These are phyloP conservation scores for Erythrocercus mccallii DNA, from an alignment of 2,113 vertebrate species.

Conservation along the genomic window DNA sequence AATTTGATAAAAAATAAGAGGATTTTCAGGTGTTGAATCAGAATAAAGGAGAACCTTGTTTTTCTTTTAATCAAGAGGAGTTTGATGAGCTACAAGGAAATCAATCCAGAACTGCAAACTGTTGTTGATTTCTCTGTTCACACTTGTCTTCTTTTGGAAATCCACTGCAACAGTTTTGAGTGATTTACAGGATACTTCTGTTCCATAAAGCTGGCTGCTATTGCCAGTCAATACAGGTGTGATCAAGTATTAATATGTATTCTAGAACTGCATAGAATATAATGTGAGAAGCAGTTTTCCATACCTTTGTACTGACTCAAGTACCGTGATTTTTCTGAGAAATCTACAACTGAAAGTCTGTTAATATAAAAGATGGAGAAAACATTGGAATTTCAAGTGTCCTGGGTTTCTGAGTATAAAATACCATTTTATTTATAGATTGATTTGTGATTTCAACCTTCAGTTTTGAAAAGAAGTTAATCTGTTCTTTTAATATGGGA, in stretches of 20 bases:
- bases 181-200: not conserved
- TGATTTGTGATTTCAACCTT: not conserved
- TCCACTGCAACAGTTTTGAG: not conserved
- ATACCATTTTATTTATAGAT: not conserved
- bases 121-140: not conserved
- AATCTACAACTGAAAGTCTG: not conserved
- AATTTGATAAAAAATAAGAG: not conserved
- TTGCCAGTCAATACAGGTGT: not conserved
- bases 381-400: not conserved
- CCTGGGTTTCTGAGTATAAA: not conserved
- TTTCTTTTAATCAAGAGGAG: not conserved
- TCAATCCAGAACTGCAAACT: not conserved
- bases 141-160: not conserved
- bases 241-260: not conserved
- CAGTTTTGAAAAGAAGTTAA: not conserved
- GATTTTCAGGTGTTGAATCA: not conserved
- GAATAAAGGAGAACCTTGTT: not conserved
- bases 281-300: not conserved
- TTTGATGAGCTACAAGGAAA: not conserved
- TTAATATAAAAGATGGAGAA: not conserved
- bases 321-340: not conserved
- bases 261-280: not conserved
- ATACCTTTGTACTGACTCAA: not conserved
- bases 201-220: not conserved
- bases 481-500: not conserved